Evolutionary conservation across 2,888 invertebrate species (phyloP), one percentile per base, ranked within the genome.

Genomic region (Amphimallon solstitiale): DNA sequence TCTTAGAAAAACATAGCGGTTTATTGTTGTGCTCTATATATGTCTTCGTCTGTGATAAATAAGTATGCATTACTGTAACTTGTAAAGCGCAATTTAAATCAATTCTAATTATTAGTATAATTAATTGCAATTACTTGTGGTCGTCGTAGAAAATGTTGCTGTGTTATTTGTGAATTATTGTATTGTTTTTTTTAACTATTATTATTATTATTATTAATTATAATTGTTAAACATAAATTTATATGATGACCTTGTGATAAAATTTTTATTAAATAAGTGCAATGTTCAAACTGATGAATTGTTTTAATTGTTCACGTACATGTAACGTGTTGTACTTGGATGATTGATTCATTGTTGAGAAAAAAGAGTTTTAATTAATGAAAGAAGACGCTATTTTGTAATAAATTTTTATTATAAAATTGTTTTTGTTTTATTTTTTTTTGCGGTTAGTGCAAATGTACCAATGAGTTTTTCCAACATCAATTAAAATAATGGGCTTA

Each of bases 361-460:
- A 49, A 56, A 10, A 40, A 54, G 38, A 54, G n/a, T 52, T 52
- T 52, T 54, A 35, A 56, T 45, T 15, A 59, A 59, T 29, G 56
- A 59, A 59, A 59, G 45, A 45, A 59, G 56, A 59, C 43, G 34
- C 23, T 59, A 59, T 59, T 59, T 59, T 59, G 56, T 59, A 59
- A 59, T 59, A 59, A 59, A 59, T 23, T 34, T 59, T 59, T 59
- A 59, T 29, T 59, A 43, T 15, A 59, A 59, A 43, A 4, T n/a
- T 21, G 9, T 40, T 19, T 43, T 29, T 59, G 14, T 59, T 19
- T 19, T 45, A 43, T 17, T 7, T 43, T 9, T 15, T 15, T 5
- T 38, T 9, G 38, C 2, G 23, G 23, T 23, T 23, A 23, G 5
- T 2, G 23, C 3, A 23, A 23, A 4, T 23, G 5, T 23, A 5